Evolutionary conservation across 2,888 invertebrate genomes (phyloP).

Genomic region (Agelastica alni): DNA sequence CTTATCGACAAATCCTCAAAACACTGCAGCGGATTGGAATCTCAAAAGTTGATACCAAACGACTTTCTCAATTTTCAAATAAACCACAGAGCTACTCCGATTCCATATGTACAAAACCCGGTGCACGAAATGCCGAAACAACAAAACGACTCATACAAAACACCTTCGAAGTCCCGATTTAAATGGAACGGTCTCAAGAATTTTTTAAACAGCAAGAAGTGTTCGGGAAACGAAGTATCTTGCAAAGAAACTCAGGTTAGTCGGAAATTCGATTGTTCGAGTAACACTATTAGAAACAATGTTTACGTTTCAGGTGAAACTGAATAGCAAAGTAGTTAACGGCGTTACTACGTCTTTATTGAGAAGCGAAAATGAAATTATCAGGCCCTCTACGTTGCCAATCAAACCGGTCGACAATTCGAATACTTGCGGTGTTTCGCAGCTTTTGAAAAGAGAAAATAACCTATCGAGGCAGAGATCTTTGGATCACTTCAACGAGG

Average conservation of each 20-base stretch:
- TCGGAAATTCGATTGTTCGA: no score
- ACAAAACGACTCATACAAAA: constrained; percentile 46
- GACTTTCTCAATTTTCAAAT: constrained; percentile 58
- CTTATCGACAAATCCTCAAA: constrained; percentile 69
- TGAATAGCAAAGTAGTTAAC: constrained; percentile 60
- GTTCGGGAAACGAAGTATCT: constrained; percentile 35
- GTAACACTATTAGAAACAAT: background rate
- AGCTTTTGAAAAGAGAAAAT: constrained; percentile 51
- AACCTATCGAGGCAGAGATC: constrained; percentile 67
- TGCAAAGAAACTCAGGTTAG: constrained; percentile 43
- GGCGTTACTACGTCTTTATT: constrained; percentile 59
- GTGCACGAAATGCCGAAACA: constrained; percentile 61
- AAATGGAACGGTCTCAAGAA: constrained; percentile 61
- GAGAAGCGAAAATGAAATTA: constrained; percentile 43
- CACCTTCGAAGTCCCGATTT: constrained; percentile 46
- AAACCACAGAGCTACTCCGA: constrained; percentile 62
- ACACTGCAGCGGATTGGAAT: constrained; percentile 59
- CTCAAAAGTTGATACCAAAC: constrained; percentile 59
- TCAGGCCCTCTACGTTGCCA: constrained; percentile 57
- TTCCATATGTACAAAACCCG: constrained; percentile 76
- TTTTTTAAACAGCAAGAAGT: constrained; percentile 52
- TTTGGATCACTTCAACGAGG: constrained; percentile 73
- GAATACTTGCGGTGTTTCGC: constrained; percentile 51
- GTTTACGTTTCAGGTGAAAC: constrained; percentile 59
- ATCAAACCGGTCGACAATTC: constrained; percentile 47